These are phyloP conservation scores for Tenualosa ilisha DNA, from an alignment of 2,797 vertebrate species.

Conservation along the genomic window DNA sequence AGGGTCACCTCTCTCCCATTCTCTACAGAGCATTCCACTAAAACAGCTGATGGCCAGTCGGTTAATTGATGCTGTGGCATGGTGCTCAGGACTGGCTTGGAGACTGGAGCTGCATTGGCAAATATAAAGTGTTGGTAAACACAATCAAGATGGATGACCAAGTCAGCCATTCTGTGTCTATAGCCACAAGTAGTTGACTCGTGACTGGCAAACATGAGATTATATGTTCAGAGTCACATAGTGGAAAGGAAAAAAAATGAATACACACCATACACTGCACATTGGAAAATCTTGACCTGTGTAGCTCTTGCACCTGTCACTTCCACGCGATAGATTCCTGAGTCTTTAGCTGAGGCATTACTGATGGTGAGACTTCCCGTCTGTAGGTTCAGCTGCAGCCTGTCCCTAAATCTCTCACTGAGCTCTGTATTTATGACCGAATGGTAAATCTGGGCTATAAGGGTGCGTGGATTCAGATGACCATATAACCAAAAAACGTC, in stretches of 20 bases:
- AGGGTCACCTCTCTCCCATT: not conserved
- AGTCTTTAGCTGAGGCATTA: not conserved
- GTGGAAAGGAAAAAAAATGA: not conserved
- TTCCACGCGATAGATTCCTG: not conserved
- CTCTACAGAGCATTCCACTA: not conserved
- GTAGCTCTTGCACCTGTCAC: not conserved
- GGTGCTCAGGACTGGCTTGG: not conserved
- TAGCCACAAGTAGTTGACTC: not conserved
- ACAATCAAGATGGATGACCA: not conserved
- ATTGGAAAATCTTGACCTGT: not conserved
- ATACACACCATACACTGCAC: not conserved
- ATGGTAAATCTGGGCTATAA: not conserved
- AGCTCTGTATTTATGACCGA: not conserved
- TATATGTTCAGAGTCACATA: not conserved
- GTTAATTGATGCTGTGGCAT: not conserved
- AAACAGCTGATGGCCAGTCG: not conserved
- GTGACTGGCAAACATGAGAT: not conserved
- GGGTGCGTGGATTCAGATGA: not conserved
- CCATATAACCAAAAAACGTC: not conserved
- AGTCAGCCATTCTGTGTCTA: too few species aligned
- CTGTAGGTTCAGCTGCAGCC: not conserved
- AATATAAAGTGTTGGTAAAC: not conserved
- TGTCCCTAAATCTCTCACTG: not conserved
- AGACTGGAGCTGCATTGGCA: not conserved
- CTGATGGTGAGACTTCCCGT: not conserved